Conservation (phyloP, 30 jellyfish, hydroid and myxozoan genomes). For the Haliclystus octoradiatus region DNA sequence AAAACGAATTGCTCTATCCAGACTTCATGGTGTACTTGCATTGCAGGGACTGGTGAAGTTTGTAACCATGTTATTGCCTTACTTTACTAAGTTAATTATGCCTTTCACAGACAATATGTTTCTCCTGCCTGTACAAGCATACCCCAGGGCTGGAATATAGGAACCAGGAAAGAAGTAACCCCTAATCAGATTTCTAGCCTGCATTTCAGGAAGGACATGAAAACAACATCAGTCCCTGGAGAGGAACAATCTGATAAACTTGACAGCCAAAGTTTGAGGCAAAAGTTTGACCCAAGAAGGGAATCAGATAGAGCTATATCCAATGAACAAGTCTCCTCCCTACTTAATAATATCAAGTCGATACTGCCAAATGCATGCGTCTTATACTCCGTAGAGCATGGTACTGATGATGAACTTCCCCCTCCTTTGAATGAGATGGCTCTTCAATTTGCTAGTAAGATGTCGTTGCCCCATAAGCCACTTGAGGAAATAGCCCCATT, state of each 20-base stretch:
- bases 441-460: background rate
- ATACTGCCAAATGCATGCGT: background rate
- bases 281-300: background rate
- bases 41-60: conserved; percentile 18
- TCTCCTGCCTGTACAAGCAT: conserved; percentile 12
- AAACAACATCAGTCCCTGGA: background rate
- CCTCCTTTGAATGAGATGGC: background rate
- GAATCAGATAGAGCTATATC: background rate
- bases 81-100: conserved; percentile 24
- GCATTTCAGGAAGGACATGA: conserved; percentile 8
- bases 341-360: background rate
- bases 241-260: too few species aligned
- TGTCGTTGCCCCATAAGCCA: background rate
- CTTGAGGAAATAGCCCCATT: background rate
- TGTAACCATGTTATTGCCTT: conserved; percentile 27
- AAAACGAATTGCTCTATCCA: background rate
- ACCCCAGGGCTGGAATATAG: conserved; percentile 21
- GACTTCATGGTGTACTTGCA: conserved; percentile 48
- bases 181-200: conserved; percentile 9
- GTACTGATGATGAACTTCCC: background rate
- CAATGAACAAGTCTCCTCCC: background rate
- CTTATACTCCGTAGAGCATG: background rate
- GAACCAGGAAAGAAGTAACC: background rate
- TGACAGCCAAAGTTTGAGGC: background rate
- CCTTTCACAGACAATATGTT: background rate